Evolutionary conservation across 2,888 invertebrate genomes (phyloP).

Genomic region (Scrobipalpa atriplicella): DNA sequence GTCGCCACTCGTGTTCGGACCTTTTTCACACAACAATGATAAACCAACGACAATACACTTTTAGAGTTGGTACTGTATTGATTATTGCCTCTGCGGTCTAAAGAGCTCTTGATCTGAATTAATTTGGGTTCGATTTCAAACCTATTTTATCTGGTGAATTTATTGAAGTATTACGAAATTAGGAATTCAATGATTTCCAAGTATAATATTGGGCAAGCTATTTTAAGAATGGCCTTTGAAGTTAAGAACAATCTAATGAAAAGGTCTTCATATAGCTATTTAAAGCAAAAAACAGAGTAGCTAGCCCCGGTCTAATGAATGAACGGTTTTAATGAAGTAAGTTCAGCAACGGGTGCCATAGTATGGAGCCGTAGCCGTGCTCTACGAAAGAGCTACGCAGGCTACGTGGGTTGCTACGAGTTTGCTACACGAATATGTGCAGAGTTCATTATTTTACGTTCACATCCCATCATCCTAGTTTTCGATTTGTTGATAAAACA

Average conservation of each 20-base stretch:
- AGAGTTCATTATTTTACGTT: neutral
- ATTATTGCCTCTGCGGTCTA: too few species aligned
- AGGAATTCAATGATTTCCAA: too few species aligned
- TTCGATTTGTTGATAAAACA: too few species aligned
- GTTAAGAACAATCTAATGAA: neutral
- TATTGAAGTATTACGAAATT: too few species aligned
- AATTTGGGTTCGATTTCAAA: too few species aligned
- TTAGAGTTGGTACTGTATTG: neutral
- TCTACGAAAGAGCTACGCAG: constrained; percentile 12
- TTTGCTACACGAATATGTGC: constrained; percentile 6
- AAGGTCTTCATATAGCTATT: constrained; percentile 14
- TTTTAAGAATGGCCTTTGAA: too few species aligned
- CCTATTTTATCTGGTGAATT: too few species aligned
- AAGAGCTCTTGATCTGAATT: too few species aligned
- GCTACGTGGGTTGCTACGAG: constrained; percentile 21
- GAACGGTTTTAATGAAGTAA: constrained; percentile 37
- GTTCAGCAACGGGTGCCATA: constrained; percentile 34
- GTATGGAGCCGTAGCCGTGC: constrained; percentile 27
- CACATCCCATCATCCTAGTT: too few species aligned
- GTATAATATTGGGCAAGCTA: too few species aligned
- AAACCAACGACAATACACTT: neutral
- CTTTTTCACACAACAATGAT: neutral
- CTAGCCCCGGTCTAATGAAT: constrained; percentile 37
- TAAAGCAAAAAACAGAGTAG: constrained; percentile 11
- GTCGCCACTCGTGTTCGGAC: constrained; percentile 27